Evolutionary conservation across 35 echinoderm and acorn worm species (phyloP), one percentile per base, ranked within the genome.

Genomic region (Acanthaster planci): DNA sequence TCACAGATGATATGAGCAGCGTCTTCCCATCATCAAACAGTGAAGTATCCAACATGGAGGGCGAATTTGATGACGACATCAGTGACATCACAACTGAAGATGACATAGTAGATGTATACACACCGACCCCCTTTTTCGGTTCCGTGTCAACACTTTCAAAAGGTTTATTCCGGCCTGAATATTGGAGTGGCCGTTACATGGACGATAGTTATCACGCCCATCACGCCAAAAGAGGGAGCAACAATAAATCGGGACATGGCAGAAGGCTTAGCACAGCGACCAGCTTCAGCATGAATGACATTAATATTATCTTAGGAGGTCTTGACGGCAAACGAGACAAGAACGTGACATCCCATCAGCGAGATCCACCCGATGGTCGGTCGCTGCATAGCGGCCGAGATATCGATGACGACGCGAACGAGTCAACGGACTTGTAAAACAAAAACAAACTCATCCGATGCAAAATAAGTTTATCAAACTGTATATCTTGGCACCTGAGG

Each of bases 371-470:
- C 7, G 64, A 72, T 72, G 64, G 64, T 10, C 18, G 64, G 7
- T 72, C 64, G 64, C 21, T 72, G 26, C 26, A 31, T 7, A 23
- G 64, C 34, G 64, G 30, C 59, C 59, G 12, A 12, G 42, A 47
- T 47, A 47, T 67, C 8, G 59, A 72, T 10, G 29, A 72, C 30
- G 64, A 72, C 29, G 18, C 30, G 34, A 26, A 72, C 26, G 64
- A 72, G 10, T 72, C 64, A 6, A 72, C 64, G 23, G 64, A 72
- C 64, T 35, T 72, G 15, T 72, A 72, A 34, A 47, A n/a, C n/a
- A n/a, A n/a, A n/a, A n/a, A n/a, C n/a, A n/a, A n/a, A n/a, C n/a
- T n/a, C n/a, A n/a, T n/a, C n/a, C n/a, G n/a, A n/a, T n/a, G n/a
- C n/a, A n/a, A n/a, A n/a, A n/a, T n/a, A n/a, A n/a, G n/a, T n/a